phyloP scores from a whole-genome alignment of 2,888 invertebrate genomes.

The Hanleya hanleyi region DNA sequence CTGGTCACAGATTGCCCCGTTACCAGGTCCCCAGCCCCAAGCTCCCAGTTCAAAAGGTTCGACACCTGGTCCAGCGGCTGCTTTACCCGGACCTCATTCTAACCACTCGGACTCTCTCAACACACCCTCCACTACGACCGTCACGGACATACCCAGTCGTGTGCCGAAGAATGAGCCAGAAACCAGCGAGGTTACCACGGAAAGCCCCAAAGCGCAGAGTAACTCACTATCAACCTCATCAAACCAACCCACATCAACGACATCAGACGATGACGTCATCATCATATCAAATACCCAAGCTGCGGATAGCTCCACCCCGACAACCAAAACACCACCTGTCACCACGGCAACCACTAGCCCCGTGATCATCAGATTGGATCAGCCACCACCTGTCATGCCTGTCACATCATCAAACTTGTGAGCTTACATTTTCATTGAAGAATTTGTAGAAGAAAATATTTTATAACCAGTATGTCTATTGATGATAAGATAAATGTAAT shows the following conservation, averaged over 20 bases:
- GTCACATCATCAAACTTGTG: neutral
- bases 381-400: neutral
- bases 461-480: neutral
- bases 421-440: neutral
- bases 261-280: conserved; percentile 49
- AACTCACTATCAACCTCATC: neutral
- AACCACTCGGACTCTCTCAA: neutral
- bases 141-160: neutral
- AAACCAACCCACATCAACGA: conserved; percentile 48
- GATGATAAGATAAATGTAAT: neutral
- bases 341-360: neutral
- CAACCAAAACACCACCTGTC: neutral
- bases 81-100: conserved; percentile 7
- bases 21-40: no score
- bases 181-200: neutral
- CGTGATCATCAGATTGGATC: neutral
- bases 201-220: neutral
- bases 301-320: conserved; percentile 30
- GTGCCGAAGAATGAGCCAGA: neutral
- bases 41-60: no score
- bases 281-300: conserved; percentile 32
- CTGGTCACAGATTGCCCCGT: no score
- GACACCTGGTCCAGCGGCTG: no score
- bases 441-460: no score
- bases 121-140: neutral